Base-by-base conservation (phyloP, 2,888 invertebrate species). In the Thysanoteuthis rhombus region DNA sequence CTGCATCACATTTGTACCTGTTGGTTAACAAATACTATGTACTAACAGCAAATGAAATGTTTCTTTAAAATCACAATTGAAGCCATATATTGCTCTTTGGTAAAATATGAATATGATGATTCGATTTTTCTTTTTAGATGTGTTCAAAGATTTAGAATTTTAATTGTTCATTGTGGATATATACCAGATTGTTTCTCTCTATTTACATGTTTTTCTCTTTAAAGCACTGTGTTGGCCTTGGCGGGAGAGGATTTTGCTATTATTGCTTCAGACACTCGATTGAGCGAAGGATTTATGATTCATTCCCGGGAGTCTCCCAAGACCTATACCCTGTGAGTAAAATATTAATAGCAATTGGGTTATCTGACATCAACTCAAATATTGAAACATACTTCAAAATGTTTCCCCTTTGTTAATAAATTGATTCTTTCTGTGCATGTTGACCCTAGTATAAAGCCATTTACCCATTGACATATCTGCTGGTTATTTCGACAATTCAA, bases 181-280 rank as follows among this genome's bases (percentile, higher is more conserved):
- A 22, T 4, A 47, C 3, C 0, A 75, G 8, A 75, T 75, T 75
- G 0, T 75, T 8, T 75, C 10, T n/a, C 8, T n/a, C n/a, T n/a
- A n/a, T 58, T 45, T 45, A 8, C 19, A 28, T 39, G 6, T 12
- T 32, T 52, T 36, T 92, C 92, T 52, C 89, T 93, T 95, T 97
- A 93, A 96, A 99, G 99, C 96, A 99, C 99, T 96, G 98, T 99
- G 94, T 98, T 99, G 93, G 99, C 99, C 42, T 98, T 99, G 96
- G 99, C 99, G 96, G 99, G 99, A 42, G 98, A 99, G 91, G 99
- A 99, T 97, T 99, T 98, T 97, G 99, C 98, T 38, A 98, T 99
- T 42, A 98, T 99, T 96, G 99, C 99, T 12, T 99, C 99, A 0
- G 99, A 99, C 97, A 99, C 99, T 0, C 98, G 99, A 95, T 98